Conservation (phyloP, 2,797 vertebrate species). For the Tangara arthus region DNA sequence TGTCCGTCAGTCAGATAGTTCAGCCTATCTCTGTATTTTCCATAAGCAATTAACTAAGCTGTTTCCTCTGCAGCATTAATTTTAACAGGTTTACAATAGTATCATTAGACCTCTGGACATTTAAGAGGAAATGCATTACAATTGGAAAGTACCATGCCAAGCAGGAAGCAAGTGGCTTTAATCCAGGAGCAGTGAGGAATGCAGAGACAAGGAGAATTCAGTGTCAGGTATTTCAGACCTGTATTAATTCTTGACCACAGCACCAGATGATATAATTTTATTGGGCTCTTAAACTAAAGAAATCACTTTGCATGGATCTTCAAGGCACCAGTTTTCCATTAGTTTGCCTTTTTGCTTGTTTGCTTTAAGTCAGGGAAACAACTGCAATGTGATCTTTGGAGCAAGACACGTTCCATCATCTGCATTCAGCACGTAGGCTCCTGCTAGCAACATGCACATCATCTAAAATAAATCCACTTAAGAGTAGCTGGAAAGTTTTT, state of each 20-base stretch:
- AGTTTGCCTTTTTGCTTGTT: neutral
- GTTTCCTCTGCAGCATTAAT: constrained; percentile 61
- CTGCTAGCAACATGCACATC: neutral
- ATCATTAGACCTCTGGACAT: constrained; percentile 48
- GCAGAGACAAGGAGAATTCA: constrained; percentile 5
- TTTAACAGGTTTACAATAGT: constrained; percentile 67
- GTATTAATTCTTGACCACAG: constrained; percentile 16
- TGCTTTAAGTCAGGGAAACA: constrained; percentile 6
- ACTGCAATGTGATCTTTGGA: constrained; percentile 31
- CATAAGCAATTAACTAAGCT: constrained; percentile 52
- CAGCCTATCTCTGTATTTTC: constrained; percentile 20
- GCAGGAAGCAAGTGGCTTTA: constrained; percentile 42
- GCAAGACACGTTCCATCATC: neutral
- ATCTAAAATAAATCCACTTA: constrained; percentile 41
- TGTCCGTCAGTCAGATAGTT: neutral
- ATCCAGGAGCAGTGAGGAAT: neutral
- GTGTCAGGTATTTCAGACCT: constrained; percentile 18
- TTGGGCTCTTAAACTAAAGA: neutral
- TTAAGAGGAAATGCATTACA: constrained; percentile 48
- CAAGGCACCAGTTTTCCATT: neutral
- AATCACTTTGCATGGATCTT: neutral
- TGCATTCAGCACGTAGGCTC: constrained; percentile 35
- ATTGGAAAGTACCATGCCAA: constrained; percentile 35
- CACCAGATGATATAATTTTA: neutral
- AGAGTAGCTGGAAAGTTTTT: neutral